Conservation (phyloP, 1,140 invertebrate genomes). For the Megalopta genalis region DNA sequence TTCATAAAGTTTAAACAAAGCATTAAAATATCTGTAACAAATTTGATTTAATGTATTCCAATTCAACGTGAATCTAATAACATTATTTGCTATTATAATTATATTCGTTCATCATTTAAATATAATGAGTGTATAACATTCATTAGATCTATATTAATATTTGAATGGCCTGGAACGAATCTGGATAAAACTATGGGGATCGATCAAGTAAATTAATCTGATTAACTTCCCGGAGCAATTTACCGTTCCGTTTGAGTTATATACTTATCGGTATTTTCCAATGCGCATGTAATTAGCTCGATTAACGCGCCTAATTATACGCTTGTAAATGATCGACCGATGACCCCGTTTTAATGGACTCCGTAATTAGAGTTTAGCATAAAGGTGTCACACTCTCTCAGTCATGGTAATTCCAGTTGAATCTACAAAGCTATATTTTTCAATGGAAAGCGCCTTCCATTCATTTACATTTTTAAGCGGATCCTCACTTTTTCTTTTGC, state of each 20-base stretch:
- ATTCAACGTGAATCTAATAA: too few species aligned
- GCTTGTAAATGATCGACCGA: constrained; percentile 9
- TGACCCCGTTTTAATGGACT: neutral
- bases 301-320: constrained; percentile 17
- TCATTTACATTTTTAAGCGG: neutral
- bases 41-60: too few species aligned
- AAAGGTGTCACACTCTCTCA: neutral
- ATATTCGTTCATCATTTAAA: too few species aligned
- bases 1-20: too few species aligned
- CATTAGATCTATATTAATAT: neutral
- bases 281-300: neutral
- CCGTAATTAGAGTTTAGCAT: neutral
- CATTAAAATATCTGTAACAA: too few species aligned
- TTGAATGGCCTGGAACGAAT: neutral
- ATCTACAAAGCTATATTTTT: neutral
- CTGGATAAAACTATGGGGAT: neutral
- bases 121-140: too few species aligned
- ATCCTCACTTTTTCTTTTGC: neutral
- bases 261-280: neutral
- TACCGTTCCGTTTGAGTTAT: neutral
- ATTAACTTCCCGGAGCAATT: neutral
- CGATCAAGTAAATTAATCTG: constrained; percentile 10
- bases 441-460: too few species aligned
- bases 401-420: neutral
- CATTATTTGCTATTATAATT: too few species aligned